phyloP scores from a whole-genome alignment of 1,140 invertebrate species.

The Mamestra configurata region DNA sequence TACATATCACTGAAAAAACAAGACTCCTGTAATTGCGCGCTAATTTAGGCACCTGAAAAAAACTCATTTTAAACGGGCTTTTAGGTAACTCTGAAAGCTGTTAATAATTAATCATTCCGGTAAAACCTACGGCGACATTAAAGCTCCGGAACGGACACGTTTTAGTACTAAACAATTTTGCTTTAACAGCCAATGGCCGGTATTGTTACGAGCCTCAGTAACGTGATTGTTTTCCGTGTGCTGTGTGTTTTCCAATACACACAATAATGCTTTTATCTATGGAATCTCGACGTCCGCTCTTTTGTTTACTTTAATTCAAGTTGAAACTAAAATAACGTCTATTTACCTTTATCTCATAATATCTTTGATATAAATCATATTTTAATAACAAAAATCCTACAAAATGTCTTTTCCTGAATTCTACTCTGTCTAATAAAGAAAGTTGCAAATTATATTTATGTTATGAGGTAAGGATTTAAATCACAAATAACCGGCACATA shows the following conservation, averaged over 20 bases:
- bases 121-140: not conserved
- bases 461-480: not conserved
- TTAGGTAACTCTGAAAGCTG: not conserved
- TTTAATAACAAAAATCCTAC: too few relatives aligned
- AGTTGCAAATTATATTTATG: not conserved
- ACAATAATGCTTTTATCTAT: slow-evolving; percentile 25
- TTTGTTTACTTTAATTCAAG: not conserved
- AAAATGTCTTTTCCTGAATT: too few relatives aligned
- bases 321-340: not conserved
- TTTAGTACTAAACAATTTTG: slow-evolving; percentile 1
- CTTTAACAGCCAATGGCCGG: not conserved
- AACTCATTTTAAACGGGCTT: not conserved
- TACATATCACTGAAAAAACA: too few relatives aligned
- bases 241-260: slow-evolving; percentile 2
- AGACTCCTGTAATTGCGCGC: too few relatives aligned
- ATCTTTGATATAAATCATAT: too few relatives aligned
- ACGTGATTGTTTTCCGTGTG: slow-evolving; percentile 15
- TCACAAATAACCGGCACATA: not conserved
- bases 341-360: too few relatives aligned
- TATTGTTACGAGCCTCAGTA: slow-evolving; percentile 11
- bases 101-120: not conserved
- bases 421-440: not conserved
- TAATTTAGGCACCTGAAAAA: not conserved
- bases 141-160: not conserved
- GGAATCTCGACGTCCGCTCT: not conserved